Evolutionary conservation across 2,113 vertebrate species (phyloP), one percentile per base, ranked within the genome.

Genomic region (Cryptomyrus ogoouensis): DNA sequence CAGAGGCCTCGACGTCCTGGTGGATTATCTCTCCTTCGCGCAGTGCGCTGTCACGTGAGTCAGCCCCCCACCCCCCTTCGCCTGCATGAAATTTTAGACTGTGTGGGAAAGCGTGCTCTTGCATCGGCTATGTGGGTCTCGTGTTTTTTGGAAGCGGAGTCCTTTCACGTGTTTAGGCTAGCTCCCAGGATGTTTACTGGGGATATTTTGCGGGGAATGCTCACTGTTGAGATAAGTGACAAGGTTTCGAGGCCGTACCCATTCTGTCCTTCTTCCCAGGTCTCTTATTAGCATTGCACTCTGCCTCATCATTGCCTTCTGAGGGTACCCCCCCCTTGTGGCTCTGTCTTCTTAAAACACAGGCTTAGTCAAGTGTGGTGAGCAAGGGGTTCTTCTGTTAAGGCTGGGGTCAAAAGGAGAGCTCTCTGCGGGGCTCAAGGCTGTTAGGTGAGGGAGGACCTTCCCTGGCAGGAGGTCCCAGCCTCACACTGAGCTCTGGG

Each of bases 31-130:
- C 58, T 99, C 98, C 0, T 99, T 99, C 80, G 98, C 98, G 2
- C 98, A 99, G 92, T 99, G 98, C 0, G 98, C 98, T 1, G 98
- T 99, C 94, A 99, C 98, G 98, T 99, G 93, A 98, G 98, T 98
- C 35, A 13, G 3, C 50, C 49, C 49, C 50, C 50, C 8, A 7
- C 5, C 13, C 12, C n/a, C 17, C 27, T 19, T 42, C 17, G 8
- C 10, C 49, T 49, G 3, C 46, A 8, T 46, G 42, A 46, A 83
- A 42, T 44, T 83, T 31, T 86, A 24, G n/a, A 8, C 47, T 10
- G 84, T 12, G 9, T 31, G 47, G 21, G 84, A 47, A 46, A 86
- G 46, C 27, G 66, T 15, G 27, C 27, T 74, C 66, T 4, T 9
- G 27, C n/a, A 31, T 27, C 47, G 47, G 7, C 31, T 7, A 4